Evolutionary conservation across 2,888 invertebrate genomes (phyloP), one percentile per base, ranked within the genome.

Genomic region (Melanophora roralis): DNA sequence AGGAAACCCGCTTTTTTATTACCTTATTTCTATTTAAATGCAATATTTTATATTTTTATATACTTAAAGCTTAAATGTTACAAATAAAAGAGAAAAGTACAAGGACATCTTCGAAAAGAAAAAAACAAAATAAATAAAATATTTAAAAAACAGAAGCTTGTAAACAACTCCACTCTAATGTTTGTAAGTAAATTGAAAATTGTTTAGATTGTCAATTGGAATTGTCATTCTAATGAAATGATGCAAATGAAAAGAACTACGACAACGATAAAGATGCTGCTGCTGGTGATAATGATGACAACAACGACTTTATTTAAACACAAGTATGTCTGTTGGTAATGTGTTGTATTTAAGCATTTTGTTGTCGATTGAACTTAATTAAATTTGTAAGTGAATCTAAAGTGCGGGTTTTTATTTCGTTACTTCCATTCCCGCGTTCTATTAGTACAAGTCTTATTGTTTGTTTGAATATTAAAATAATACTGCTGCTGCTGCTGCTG

Each of bases 371-470:
- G 89, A 86, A 86, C 86, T 89, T 89, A 89, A 89, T 89, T 89
- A 89, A 89, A 89, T 89, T 89, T 89, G 88, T 89, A 89, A 89
- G 88, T 87, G 89, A 89, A 89, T 89, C 88, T 88, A 78, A 75
- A 88, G 88, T 88, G 86, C 87, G 89, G 86, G 85, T 83, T 82
- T 83, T 57, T 73, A 73, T 67, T 45, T 45, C 57, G 16, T 40
- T 68, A 34, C 51, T 64, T 60, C 73, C 21, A 57, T 27, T 21
- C 32, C 49, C 32, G 47, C 36, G 53, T 57, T 65, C 43, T 53
- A 14, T n/a, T 43, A 51, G 51, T 60, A 36, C 59, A 60, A 57
- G 45, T 53, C 60, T 55, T 64, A 64, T 69, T 71, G 71, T 71
- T 68, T 65, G 71, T 59, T 64, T 55, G 57, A 55, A 55, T 69